Evolutionary conservation across 2,113 vertebrate genomes (phyloP).

Genomic region (Menidia beryllina): DNA sequence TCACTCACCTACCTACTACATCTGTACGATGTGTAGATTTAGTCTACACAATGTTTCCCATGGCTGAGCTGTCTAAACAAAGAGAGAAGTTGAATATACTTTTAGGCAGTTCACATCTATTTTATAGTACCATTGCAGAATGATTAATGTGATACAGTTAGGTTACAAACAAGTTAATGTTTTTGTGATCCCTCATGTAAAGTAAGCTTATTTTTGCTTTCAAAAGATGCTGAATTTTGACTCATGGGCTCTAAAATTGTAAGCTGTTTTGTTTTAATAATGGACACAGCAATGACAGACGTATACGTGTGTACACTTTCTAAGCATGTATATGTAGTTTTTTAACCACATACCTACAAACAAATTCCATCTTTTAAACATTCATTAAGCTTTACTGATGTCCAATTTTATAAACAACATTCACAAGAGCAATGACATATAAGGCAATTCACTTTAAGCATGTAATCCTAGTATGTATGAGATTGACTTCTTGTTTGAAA

Average conservation of each 20-base stretch:
- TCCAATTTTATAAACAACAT: background rate
- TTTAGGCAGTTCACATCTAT: constrained; percentile 55
- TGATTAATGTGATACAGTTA: constrained; percentile 54
- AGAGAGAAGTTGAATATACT: constrained; percentile 53
- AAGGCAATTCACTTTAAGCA: constrained; percentile 12
- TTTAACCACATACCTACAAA: constrained; percentile 4
- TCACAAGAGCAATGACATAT: background rate
- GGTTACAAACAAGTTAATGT: constrained; percentile 29
- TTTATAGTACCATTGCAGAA: constrained; percentile 35
- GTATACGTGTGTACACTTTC: constrained; percentile 13
- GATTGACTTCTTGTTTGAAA: constrained; percentile 28
- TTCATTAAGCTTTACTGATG: constrained; percentile 14
- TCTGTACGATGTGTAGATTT: constrained; percentile 63
- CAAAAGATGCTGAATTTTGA: constrained; percentile 38
- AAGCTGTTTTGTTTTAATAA: constrained; percentile 10
- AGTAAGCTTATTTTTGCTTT: constrained; percentile 44
- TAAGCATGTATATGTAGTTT: constrained; percentile 5
- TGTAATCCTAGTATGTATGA: constrained; percentile 17
- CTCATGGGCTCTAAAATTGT: constrained; percentile 11
- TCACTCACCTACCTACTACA: constrained; percentile 50
- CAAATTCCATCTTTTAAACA: background rate
- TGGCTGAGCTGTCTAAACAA: constrained; percentile 69
- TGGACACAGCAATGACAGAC: constrained; percentile 8
- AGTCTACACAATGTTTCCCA: constrained; percentile 62
- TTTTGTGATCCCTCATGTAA: constrained; percentile 24